Base-by-base conservation (phyloP, 2,888 invertebrate species). In the Elgonia sp. region DNA sequence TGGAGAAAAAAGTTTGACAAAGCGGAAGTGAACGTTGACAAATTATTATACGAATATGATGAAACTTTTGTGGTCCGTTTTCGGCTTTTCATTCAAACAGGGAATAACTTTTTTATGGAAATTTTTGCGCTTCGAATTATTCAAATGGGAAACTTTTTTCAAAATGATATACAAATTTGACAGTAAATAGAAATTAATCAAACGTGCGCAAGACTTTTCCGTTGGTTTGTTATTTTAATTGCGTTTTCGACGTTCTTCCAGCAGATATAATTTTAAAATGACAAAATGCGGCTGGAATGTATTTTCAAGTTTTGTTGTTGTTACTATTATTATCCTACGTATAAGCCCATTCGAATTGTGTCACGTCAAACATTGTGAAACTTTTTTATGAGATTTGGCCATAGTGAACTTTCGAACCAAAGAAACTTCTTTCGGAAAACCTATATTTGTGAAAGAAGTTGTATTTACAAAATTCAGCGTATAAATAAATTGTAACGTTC, bases 21-120 rank as follows among this genome's bases (percentile, higher is more conserved):
- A 65, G 39, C 21, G 63, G 14, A 50, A 37, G 63, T n/a, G 18
- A 65, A 53, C 40, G 40, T 21, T 0, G n/a, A 62, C 62, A 39
- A 75, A 75, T 75, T 75, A 46, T 75, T 42, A 20, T 62, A 37
- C 18, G 46, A 57, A 72, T 39, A 21, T n/a, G 53, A 50, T 69
- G 20, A n/a, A 21, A 50, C 21, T 57, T 57, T 57, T 18, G 53
- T 16, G 16, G n/a, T 16, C 53, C 21, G 16, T n/a, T n/a, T 53
- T 53, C 16, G 9, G 42, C n/a, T 53, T 53, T n/a, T 53, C 10
- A 46, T 46, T 46, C 14, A 7, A 46, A 46, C 10, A 2, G n/a
- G 53, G 53, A 53, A 53, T n/a, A 53, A n/a, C n/a, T 53, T 53
- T 53, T 53, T 53, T 53, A 53, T 53, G 53, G 6, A 53, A 53